These are phyloP conservation scores for Micrastur ruficollis DNA, from an alignment of 2,797 vertebrate species.

Conservation along the genomic window DNA sequence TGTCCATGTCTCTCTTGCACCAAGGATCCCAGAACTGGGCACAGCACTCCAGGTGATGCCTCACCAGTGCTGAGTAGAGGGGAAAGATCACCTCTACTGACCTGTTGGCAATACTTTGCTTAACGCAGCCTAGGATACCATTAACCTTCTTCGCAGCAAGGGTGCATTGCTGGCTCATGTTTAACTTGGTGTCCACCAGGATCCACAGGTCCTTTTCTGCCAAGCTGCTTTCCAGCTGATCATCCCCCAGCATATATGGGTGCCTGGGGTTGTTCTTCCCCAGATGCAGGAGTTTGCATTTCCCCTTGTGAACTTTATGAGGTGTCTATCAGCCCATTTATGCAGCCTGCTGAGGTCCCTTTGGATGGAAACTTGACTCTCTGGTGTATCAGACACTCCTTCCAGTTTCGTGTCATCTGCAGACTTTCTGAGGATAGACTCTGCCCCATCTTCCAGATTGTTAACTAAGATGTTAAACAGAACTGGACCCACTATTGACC, in stretches of 20 bases:
- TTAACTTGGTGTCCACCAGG: background rate
- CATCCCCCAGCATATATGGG: accelerated
- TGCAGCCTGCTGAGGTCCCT: background rate
- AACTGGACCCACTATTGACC: no score
- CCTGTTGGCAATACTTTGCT: background rate
- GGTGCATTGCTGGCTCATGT: background rate
- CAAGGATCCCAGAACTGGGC: background rate
- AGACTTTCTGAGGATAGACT: background rate
- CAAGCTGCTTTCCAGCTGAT: background rate
- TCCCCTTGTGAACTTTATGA: background rate
- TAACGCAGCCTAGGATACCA: background rate
- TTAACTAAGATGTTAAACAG: background rate
- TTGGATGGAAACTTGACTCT: background rate
- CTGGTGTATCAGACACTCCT: background rate
- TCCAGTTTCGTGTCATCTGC: background rate
- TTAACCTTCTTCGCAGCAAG: background rate
- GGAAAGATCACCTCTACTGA: background rate
- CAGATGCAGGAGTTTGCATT: background rate
- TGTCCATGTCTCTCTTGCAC: background rate
- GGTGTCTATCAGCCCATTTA: background rate
- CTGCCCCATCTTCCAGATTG: background rate
- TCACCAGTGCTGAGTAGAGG: background rate
- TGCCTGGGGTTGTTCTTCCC: background rate
- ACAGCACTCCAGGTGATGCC: background rate
- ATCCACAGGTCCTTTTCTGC: background rate